Percentiles rank a stretch among this genome's conserved stretches.
Evolutionary conservation across 1,140 invertebrate species (phyloP).

Genomic region (Thereuonema tuberculata): DNA sequence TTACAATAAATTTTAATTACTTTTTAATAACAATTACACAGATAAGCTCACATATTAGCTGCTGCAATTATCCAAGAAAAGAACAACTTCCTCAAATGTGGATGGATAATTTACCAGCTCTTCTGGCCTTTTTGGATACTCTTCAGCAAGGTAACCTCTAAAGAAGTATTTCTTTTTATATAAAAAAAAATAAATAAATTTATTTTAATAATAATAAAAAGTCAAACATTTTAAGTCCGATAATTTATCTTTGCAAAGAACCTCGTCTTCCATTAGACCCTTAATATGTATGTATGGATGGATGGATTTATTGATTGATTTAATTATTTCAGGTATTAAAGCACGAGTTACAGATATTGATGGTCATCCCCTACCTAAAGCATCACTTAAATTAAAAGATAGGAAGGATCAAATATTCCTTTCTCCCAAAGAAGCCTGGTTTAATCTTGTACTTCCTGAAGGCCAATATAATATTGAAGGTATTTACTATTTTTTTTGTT

Average conservation of each 20-base stretch:
- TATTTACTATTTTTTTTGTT: too few species aligned
- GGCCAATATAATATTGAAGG: constrained; percentile 13
- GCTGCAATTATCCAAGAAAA: constrained; percentile 60
- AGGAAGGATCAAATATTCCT: constrained; percentile 7
- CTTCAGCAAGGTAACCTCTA: constrained; percentile 29
- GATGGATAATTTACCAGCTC: constrained; percentile 51
- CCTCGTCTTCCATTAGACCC: too few species aligned
- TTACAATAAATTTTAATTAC: background rate
- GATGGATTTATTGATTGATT: too few species aligned
- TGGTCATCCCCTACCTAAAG: constrained; percentile 11
- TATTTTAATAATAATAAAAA: too few species aligned
- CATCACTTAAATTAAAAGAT: constrained; percentile 2
- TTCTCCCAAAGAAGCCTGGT: constrained; percentile 7
- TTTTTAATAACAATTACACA: constrained; percentile 14
- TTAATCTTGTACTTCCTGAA: constrained; percentile 5
- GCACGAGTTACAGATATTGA: too few species aligned
- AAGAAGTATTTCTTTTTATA: too few species aligned
- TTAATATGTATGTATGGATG: too few species aligned
- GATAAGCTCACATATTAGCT: constrained; percentile 41
- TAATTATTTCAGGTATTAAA: too few species aligned
- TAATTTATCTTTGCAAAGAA: too few species aligned
- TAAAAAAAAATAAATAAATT: too few species aligned
- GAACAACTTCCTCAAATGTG: constrained; percentile 52
- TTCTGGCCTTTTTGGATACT: constrained; percentile 45
- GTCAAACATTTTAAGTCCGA: too few species aligned